Evolutionary conservation across 2,113 vertebrate genomes (phyloP), one percentile per base, ranked within the genome.

Genomic region (Hippocampus comes): DNA sequence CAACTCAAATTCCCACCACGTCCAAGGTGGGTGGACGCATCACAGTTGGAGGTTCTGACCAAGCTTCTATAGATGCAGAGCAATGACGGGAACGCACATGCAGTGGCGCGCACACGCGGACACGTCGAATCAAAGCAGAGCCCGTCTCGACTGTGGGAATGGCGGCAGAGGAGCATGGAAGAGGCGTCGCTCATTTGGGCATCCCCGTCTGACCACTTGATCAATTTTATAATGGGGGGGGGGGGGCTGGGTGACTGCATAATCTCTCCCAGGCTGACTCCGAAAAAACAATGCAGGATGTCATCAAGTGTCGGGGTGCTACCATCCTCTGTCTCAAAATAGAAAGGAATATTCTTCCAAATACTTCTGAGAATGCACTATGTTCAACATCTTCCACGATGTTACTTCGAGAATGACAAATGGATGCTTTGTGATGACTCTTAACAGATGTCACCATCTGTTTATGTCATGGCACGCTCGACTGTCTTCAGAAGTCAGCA

Each of bases 371-470:
- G 51, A 21, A 53, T 53, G 30, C 30, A 4, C 65, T 55, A 14
- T 72, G 57, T 85, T 82, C 69, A 80, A 60, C 57, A 74, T 74
- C 81, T 57, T 68, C 70, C 73, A 12, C 25, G 34, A 4, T 6
- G 17, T 38, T 38, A 34, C 27, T 61, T 38, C 34, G 5, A 34
- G 30, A 15, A 30, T 4, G 12, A 60, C 11, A 60, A 60, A 12
- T 17, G 27, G 83, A 84, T 88, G 89, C 81, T 77, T 85, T 80
- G 83, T 76, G 72, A 78, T 64, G 82, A 77, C 75, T 74, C 64
- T 74, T 70, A 6, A 51, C 73, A 77, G 72, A 86, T 80, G 84
- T 90, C 89, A 78, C 85, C 85, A 86, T 89, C 78, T 90, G 84
- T 89, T 90, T 90, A 82, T 80, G 76, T 82, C 83, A 83, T 78